Base-by-base conservation (phyloP, 1,140 invertebrate genomes). In the Diachasma alloeum region DNA sequence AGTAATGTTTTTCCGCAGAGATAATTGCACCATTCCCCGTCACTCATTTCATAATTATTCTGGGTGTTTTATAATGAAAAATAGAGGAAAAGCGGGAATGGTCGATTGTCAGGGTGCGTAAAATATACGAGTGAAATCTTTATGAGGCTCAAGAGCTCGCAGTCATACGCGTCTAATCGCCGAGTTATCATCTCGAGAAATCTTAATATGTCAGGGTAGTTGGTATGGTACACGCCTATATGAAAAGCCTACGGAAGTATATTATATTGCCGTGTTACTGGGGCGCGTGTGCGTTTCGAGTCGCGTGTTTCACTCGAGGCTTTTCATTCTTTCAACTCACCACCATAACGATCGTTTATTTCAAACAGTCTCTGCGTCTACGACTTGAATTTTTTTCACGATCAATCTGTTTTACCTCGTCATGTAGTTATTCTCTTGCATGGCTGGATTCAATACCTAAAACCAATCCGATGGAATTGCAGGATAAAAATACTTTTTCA, bases 131-230 rank as follows among this genome's bases (percentile, higher is more conserved):
- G 36, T 37, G 48, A 53, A 53, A 68, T 17, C 31, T 68, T 68
- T 37, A 68, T 68, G 31, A 68, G 4, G 9, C 36, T 68, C 13
- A 9, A 9, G 36, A 10, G n/a, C 66, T 68, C 36, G 26, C n/a
- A 17, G 11, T n/a, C 31, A 39, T 36, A 39, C 22, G 59, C 59
- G 10, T 24, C 19, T 26, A 63, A 63, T 63, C 66, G 26, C 17
- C n/a, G 26, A 39, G 15, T 68, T 68, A 68, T 68, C 66, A 19
- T 68, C 31, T 68, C 36, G n/a, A 13, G n/a, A 37, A 36, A 68
- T 68, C 66, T 68, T 68, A 68, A 68, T 68, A 68, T 68, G 66
- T 37, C 66, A 68, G 66, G 22, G 17, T 59, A 53, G 48, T 19
- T 19, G 48, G 44, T 46, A 11, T 46, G 44, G 36, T 68, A 68